Evolutionary conservation across 2,797 vertebrate genomes (phyloP).

Genomic region (Hyperoplus immaculatus): DNA sequence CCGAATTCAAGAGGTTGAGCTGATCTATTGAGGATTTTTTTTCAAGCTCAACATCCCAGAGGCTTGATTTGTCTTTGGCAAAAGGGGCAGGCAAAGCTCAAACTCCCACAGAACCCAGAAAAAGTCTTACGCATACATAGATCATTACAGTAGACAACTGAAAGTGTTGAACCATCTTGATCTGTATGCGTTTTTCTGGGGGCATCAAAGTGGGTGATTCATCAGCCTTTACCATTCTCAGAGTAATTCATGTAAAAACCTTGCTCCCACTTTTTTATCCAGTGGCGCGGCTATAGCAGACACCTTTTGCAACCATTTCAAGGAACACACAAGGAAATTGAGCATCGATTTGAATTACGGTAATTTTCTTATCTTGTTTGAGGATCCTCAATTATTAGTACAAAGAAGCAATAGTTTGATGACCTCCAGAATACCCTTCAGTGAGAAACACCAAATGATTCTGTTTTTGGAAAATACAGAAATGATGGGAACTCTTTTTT

Average conservation of each 20-base stretch:
- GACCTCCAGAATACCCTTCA: not conserved
- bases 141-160: not conserved
- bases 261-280: not conserved
- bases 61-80: not conserved
- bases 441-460: slow-evolving; percentile 2
- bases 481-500: slow-evolving; percentile 6
- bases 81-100: slow-evolving; percentile 15
- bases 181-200: not conserved
- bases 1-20: slow-evolving; percentile 3
- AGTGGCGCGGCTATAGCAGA: not conserved
- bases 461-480: slow-evolving; percentile 6
- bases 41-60: slow-evolving; percentile 7
- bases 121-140: not conserved
- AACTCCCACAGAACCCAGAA: not conserved
- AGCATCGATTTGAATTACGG: not conserved
- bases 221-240: not conserved
- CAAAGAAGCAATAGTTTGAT: not conserved
- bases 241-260: not conserved
- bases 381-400: not conserved
- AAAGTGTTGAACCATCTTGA: not conserved
- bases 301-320: not conserved
- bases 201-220: not conserved
- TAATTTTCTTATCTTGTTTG: not conserved
- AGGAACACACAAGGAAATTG: not conserved
- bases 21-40: not conserved